phyloP scores from a whole-genome alignment of 2,797 vertebrate genomes.

The Phataginus tricuspis region DNA sequence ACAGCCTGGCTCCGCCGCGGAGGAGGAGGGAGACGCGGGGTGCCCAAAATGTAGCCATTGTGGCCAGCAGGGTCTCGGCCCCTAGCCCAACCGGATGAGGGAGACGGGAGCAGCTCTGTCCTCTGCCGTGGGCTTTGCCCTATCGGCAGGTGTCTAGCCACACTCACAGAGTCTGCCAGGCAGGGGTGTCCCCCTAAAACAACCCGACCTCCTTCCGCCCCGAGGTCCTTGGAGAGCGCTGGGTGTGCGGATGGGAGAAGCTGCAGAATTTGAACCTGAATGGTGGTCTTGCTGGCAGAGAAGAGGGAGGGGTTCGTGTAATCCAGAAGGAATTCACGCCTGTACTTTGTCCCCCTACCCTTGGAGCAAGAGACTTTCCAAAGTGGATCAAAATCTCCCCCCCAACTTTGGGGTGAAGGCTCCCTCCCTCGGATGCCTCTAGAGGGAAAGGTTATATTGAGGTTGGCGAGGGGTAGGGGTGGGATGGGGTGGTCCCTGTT shows the following conservation, averaged over 20 bases:
- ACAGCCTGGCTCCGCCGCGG: background rate
- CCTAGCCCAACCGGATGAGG: background rate
- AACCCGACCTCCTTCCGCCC: background rate
- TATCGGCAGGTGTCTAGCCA: background rate
- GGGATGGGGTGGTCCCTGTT: background rate
- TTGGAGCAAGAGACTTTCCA: slow-evolving; percentile 41
- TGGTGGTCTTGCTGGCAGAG: background rate
- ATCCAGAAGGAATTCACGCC: background rate
- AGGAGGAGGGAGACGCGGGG: background rate
- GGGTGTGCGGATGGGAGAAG: background rate
- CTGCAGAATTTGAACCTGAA: slow-evolving; percentile 9
- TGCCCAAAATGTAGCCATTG: background rate
- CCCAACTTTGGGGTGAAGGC: slow-evolving; percentile 55
- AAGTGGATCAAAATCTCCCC: slow-evolving; percentile 44
- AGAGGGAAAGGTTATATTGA: background rate
- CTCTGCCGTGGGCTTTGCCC: no score
- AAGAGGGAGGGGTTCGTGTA: background rate
- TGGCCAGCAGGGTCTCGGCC: background rate
- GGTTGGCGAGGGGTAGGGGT: no score
- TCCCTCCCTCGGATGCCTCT: slow-evolving; percentile 33
- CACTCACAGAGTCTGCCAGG: background rate
- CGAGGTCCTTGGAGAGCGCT: background rate
- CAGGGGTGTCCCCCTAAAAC: background rate
- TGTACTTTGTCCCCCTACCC: background rate
- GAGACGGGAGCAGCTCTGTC: background rate